A percentile compares a stretch with the other conserved stretches of the same genome.
Conservation (phyloP, 2,113 vertebrate species). For the Ceyx melanurus region DNA sequence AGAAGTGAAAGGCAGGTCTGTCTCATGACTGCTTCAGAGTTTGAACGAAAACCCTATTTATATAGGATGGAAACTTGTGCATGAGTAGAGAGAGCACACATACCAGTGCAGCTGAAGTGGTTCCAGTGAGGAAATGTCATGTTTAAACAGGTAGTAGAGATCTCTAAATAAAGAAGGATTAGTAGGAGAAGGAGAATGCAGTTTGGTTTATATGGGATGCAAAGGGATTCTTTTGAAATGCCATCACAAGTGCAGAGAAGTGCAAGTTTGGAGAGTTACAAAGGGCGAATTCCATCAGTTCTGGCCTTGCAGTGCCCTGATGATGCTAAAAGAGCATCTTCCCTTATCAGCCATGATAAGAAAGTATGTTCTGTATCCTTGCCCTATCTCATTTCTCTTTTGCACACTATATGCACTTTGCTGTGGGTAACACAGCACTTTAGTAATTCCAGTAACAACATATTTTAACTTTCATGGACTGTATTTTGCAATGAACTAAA, state of each 20-base stretch:
- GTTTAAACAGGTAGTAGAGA: background rate
- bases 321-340: background rate
- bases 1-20: background rate
- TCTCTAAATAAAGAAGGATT: background rate
- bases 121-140: background rate
- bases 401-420: rapidly evolving
- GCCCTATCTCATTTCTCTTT: background rate
- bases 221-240: background rate
- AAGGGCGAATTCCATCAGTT: background rate
- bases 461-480: background rate
- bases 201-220: background rate
- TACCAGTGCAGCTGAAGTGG: background rate
- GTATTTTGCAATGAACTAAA: background rate
- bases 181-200: background rate
- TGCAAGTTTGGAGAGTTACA: background rate
- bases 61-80: background rate
- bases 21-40: background rate
- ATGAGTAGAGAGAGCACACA: background rate
- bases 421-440: background rate
- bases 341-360: background rate
- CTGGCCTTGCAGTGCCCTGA: background rate
- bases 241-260: background rate
- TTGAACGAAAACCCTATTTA: background rate
- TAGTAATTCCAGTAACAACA: background rate
- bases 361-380: background rate